Conservation (phyloP, 1,140 invertebrate species). For the Leptinotarsa lineolata region DNA sequence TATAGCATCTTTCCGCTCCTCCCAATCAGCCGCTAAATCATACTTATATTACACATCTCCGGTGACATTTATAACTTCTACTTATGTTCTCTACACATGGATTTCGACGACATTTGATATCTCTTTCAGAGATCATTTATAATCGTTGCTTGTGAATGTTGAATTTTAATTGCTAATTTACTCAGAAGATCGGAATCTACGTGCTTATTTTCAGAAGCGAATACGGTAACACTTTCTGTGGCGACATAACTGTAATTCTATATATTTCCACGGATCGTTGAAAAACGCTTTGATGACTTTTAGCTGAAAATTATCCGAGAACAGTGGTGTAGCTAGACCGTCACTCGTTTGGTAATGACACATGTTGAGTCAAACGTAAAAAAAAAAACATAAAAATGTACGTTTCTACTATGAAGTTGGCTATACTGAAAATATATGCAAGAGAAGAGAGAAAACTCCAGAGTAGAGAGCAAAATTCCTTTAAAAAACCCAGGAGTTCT, state of each 20-base stretch:
- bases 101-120: constrained; percentile 14
- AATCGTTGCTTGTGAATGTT: constrained; percentile 10
- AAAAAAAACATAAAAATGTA: too few relatives aligned
- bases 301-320: too few relatives aligned
- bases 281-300: background rate
- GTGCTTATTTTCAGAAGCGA: background rate
- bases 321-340: too few relatives aligned
- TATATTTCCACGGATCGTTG: background rate
- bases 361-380: too few relatives aligned
- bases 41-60: constrained; percentile 11
- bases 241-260: background rate
- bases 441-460: too few relatives aligned
- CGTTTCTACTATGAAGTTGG: too few relatives aligned
- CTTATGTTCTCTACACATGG: constrained; percentile 17
- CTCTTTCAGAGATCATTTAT: constrained; percentile 12
- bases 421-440: too few relatives aligned
- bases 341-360: too few relatives aligned
- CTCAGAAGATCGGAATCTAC: background rate
- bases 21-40: constrained; percentile 1
- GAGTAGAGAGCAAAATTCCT: too few relatives aligned
- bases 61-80: constrained; percentile 12
- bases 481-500: too few relatives aligned
- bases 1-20: constrained; percentile 1
- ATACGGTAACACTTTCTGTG: background rate
- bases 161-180: constrained; percentile 29